Base-by-base conservation (phyloP, 2,888 invertebrate genomes). In the Epistrophe eligans region DNA sequence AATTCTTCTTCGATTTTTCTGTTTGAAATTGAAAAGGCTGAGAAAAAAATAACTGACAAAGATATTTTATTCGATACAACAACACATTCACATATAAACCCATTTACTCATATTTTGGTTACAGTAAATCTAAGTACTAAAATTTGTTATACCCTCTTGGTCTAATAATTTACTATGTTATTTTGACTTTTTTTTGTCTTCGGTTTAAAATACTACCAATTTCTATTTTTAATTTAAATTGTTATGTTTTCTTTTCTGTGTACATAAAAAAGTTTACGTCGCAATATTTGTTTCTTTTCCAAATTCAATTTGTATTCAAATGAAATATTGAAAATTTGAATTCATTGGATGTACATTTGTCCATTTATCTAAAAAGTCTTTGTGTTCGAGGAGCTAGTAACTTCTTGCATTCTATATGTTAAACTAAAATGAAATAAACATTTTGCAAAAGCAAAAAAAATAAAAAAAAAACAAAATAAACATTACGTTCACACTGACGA, bases 341-440 rank as follows among this genome's bases (percentile, higher is more conserved):
- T 84, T 84, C 84, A 77, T 77, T 80, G 70, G 80, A 84, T 80
- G 76, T 67, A 35, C 84, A 11, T 17, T n/a, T 4, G 8, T 71
- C 11, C 35, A 38, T 38, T 15, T 28, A 70, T 52, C 10, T 28
- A 24, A n/a, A 55, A 13, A 57, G 55, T 19, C 62, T 62, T 76
- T 38, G 19, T 28, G 45, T 66, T 52, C 66, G 58, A 9, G 19
- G 19, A 70, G 6, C 32, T 48, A 57, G 58, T 48, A 64, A 58
- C 66, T 77, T 84, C 81, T 84, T 84, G 76, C 55, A 80, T 64
- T 58, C 48, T 57, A 72, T 57, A 72, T 74, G 64, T 71, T 58
- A 28, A 77, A 48, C 66, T 9, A 58, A 74, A 48, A 13, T 66
- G 17, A 64, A 71, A 57, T 71, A 43, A 70, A 45, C 28, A 72